Conservation (phyloP, 2,888 invertebrate species). For the Eupithecia centaureata region DNA sequence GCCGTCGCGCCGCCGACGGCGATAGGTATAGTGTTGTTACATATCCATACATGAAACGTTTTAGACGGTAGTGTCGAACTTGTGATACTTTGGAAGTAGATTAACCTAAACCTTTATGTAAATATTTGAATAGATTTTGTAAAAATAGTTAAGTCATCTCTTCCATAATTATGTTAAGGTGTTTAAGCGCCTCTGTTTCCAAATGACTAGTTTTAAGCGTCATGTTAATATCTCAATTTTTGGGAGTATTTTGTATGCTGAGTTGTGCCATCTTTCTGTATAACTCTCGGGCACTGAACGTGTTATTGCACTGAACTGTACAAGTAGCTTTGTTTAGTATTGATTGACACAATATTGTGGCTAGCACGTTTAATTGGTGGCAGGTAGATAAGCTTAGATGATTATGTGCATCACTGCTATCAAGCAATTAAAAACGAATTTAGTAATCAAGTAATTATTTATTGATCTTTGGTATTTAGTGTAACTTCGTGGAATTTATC, state of each 20-base stretch:
- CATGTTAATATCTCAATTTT: constrained; percentile 40
- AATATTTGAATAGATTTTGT: constrained; percentile 59
- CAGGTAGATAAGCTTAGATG: constrained; percentile 26
- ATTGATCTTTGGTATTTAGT: not conserved
- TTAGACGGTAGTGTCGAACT: constrained; percentile 67
- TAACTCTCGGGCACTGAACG: constrained; percentile 36
- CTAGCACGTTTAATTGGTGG: constrained; percentile 27
- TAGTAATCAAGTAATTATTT: constrained; percentile 4
- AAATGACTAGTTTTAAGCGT: constrained; percentile 50
- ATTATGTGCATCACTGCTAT: constrained; percentile 17
- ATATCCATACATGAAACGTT: constrained; percentile 72
- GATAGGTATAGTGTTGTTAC: constrained; percentile 72
- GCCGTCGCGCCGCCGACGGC: constrained; percentile 56
- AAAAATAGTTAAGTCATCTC: constrained; percentile 58
- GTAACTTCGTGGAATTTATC: constrained; percentile 1
- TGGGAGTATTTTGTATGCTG: constrained; percentile 43
- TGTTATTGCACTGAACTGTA: constrained; percentile 34
- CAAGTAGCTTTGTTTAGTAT: constrained; percentile 23
- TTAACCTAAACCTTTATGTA: constrained; percentile 75
- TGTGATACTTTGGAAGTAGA: constrained; percentile 80
- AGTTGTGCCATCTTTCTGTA: constrained; percentile 54
- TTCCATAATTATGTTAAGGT: constrained; percentile 58
- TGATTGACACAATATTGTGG: constrained; percentile 21
- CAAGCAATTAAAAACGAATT: constrained; percentile 17
- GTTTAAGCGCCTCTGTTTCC: constrained; percentile 54